A percentile compares a stretch with the other conserved stretches of the same genome.
Conservation (phyloP, 2,797 vertebrate genomes). For the Neosalanx taihuensis region DNA sequence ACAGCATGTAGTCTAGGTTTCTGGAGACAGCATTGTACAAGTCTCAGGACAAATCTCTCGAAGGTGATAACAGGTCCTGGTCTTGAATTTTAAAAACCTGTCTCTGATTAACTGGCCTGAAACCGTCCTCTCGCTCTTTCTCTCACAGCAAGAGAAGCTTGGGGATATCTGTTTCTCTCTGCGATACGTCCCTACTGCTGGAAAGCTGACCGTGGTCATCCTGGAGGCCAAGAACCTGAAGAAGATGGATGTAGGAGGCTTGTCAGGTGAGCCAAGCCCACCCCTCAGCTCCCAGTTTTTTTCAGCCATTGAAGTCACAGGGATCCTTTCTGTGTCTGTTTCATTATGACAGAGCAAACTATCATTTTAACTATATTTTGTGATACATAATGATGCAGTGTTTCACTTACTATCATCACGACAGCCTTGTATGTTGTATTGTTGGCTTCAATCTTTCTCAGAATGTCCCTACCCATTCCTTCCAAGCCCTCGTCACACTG, state of each 20-base stretch:
- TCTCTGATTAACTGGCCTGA: not conserved
- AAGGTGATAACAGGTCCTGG: too few species aligned
- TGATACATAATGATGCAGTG: too few species aligned
- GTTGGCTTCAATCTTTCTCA: slow-evolving; percentile 27
- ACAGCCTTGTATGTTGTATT: slow-evolving; percentile 36
- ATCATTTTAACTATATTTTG: not conserved
- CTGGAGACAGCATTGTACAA: not conserved
- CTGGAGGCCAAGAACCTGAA: slow-evolving; percentile 99
- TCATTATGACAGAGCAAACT: not conserved
- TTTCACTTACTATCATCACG: slow-evolving; percentile 33
- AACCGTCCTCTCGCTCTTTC: slow-evolving; percentile 41
- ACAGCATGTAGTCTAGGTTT: not conserved
- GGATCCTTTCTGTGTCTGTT: too few species aligned
- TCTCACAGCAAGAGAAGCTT: slow-evolving; percentile 93
- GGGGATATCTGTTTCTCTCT: slow-evolving; percentile 99
- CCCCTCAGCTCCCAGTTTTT: too few species aligned
- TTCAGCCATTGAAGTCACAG: too few species aligned
- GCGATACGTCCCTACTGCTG: slow-evolving; percentile 96
- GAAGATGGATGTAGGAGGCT: slow-evolving; percentile 98
- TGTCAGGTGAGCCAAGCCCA: slow-evolving; percentile 83
- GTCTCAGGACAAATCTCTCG: too few species aligned
- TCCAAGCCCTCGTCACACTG: slow-evolving; percentile 17
- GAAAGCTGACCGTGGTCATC: slow-evolving; percentile 95
- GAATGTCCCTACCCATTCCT: not conserved
- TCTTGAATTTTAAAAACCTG: too few species aligned